A percentile compares a stretch with the other conserved stretches of the same genome.
These are phyloP conservation scores for Girardinichthys multiradiatus DNA, from an alignment of 2,113 vertebrate species.

Conservation along the genomic window DNA sequence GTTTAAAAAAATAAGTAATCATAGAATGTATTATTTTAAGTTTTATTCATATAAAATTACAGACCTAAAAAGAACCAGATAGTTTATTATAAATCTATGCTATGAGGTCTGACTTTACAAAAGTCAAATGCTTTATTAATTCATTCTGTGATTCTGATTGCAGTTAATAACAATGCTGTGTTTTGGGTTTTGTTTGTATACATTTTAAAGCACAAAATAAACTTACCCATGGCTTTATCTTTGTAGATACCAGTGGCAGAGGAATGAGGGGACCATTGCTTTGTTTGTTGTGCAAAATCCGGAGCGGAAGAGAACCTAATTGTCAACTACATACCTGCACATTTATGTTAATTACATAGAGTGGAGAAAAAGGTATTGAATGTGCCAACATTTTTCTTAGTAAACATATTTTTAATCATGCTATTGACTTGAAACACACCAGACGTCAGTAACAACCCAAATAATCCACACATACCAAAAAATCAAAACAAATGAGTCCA, in stretches of 20 bases:
- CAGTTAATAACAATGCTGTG: not conserved
- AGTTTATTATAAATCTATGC: too few species aligned
- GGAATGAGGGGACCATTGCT: slow-evolving; percentile 81
- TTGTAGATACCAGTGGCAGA: slow-evolving; percentile 87
- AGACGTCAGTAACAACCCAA: not conserved
- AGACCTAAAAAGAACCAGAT: too few species aligned
- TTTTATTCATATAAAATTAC: too few species aligned
- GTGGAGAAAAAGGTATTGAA: not conserved
- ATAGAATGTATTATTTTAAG: too few species aligned
- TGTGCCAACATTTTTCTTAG: not conserved
- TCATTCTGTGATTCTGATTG: not conserved
- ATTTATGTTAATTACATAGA: not conserved
- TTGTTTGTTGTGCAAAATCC: slow-evolving; percentile 88
- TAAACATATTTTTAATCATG: not conserved
- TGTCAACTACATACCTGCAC: not conserved
- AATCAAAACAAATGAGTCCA: not conserved
- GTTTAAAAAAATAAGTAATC: too few species aligned
- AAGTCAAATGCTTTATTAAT: too few species aligned
- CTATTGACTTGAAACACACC: not conserved
- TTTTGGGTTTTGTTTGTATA: too few species aligned
- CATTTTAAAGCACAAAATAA: too few species aligned
- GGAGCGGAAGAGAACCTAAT: slow-evolving; percentile 82
- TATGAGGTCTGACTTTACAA: too few species aligned
- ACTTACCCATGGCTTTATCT: not conserved
- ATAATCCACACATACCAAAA: not conserved